phyloP scores from a whole-genome alignment of 37 sponge, comb jelly and placozoan species.

The Chondrilla cf. caribensis region DNA sequence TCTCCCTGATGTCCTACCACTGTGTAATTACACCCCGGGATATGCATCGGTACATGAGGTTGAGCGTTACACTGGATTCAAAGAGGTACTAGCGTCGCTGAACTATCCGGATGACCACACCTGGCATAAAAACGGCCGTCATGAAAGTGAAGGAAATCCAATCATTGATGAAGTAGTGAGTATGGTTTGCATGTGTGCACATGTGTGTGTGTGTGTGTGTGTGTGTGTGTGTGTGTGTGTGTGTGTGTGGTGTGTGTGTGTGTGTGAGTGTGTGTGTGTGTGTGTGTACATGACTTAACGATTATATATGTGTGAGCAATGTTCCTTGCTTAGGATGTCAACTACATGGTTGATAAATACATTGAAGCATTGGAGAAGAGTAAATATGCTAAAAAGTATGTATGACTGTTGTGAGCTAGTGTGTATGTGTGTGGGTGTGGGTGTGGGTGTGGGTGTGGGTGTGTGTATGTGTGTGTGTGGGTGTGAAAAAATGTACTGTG shows the following conservation, averaged over 20 bases:
- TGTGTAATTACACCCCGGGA: background rate
- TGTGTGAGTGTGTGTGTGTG: too few species aligned
- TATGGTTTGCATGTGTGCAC: background rate
- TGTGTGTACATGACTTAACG: too few species aligned
- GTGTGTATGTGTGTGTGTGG: too few species aligned
- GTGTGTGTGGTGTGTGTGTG: too few species aligned
- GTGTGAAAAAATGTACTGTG: too few species aligned
- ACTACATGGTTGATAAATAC: background rate
- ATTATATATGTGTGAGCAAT: too few species aligned
- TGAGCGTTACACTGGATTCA: constrained; percentile 1
- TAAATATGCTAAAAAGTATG: background rate
- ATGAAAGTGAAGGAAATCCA: constrained; percentile 12
- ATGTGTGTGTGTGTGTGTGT: too few species aligned
- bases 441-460: too few species aligned
- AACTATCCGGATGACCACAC: constrained; percentile 11
- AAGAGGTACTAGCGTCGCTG: background rate
- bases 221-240: too few species aligned
- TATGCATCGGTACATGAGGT: constrained; percentile 10
- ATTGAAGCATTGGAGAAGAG: background rate
- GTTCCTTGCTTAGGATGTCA: background rate
- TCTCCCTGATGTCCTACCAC: constrained; percentile 1
- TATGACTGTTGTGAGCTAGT: too few species aligned
- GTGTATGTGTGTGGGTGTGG: too few species aligned
- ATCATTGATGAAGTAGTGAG: constrained; percentile 8
- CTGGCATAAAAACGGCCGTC: constrained; percentile 9